Percentiles rank a stretch among this genome's conserved stretches.
Evolutionary conservation across 2,888 invertebrate genomes (phyloP).

Genomic region (Ectobius pallidus): DNA sequence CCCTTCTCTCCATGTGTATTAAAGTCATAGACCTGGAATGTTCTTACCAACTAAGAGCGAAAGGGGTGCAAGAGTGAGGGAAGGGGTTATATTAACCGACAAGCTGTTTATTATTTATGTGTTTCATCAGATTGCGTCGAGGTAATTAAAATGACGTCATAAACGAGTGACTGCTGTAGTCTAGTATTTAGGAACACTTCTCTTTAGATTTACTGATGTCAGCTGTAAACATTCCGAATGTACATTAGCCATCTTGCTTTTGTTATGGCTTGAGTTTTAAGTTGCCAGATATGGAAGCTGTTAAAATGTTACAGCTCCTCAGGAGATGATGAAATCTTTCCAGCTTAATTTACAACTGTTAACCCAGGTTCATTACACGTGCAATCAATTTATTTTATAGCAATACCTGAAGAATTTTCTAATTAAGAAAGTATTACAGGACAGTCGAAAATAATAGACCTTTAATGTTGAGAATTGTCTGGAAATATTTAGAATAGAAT

Average conservation of each 20-base stretch:
- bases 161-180: background rate
- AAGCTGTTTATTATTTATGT: constrained; percentile 5
- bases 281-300: background rate
- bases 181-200: background rate
- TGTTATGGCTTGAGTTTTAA: background rate
- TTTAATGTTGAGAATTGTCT: no score
- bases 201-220: constrained; percentile 12
- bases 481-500: no score
- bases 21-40: no score
- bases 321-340: no score
- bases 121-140: background rate
- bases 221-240: background rate
- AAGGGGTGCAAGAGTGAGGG: background rate
- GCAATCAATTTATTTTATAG: no score
- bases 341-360: no score
- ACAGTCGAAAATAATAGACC: no score
- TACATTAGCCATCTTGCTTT: constrained; percentile 14
- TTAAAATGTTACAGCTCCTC: background rate
- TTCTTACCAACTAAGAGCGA: no score
- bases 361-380: no score
- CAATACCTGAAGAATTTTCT: no score
- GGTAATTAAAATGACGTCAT: background rate
- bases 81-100: background rate
- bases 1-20: no score
- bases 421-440: no score